Percentiles rank a stretch among this genome's conserved stretches.
Evolutionary conservation across 2,888 invertebrate genomes (phyloP).

Genomic region (Seira ritae): DNA sequence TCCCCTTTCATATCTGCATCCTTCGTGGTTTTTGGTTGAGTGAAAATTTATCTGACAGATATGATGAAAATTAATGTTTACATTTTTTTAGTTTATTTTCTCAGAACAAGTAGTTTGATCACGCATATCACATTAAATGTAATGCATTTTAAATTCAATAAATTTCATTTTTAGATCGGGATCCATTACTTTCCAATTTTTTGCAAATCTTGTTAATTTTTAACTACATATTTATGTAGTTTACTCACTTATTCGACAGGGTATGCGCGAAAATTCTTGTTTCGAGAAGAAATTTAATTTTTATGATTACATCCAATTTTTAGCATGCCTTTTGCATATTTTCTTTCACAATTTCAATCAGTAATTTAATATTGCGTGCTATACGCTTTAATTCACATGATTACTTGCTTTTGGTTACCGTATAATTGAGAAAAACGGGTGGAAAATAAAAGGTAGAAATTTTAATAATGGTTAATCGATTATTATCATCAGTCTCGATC

Average conservation of each 20-base stretch:
- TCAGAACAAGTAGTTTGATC: background rate
- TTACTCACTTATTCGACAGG: slow-evolving; percentile 36
- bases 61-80: slow-evolving; percentile 10
- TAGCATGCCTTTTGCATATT: slow-evolving; percentile 9
- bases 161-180: slow-evolving; percentile 1
- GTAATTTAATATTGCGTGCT: slow-evolving; percentile 48
- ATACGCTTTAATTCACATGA: slow-evolving; percentile 8
- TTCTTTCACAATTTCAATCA: slow-evolving; percentile 19
- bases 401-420: slow-evolving; percentile 25
- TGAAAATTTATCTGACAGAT: slow-evolving; percentile 16
- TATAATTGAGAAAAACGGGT: slow-evolving; percentile 38
- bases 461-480: slow-evolving; percentile 56
- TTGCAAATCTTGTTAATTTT: slow-evolving; percentile 11
- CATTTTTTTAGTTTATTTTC: slow-evolving; percentile 6
- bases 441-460: slow-evolving; percentile 15
- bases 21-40: background rate
- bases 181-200: slow-evolving; percentile 12
- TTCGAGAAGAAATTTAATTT: slow-evolving; percentile 21
- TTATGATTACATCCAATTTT: slow-evolving; percentile 17
- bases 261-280: slow-evolving; percentile 28
- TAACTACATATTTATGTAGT: slow-evolving; percentile 24
- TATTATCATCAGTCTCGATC: slow-evolving; percentile 32
- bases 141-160: slow-evolving; percentile 11
- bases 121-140: slow-evolving; percentile 10
- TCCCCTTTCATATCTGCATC: background rate